Conservation (phyloP, 2,888 invertebrate species). For the Leucoma salicis region DNA sequence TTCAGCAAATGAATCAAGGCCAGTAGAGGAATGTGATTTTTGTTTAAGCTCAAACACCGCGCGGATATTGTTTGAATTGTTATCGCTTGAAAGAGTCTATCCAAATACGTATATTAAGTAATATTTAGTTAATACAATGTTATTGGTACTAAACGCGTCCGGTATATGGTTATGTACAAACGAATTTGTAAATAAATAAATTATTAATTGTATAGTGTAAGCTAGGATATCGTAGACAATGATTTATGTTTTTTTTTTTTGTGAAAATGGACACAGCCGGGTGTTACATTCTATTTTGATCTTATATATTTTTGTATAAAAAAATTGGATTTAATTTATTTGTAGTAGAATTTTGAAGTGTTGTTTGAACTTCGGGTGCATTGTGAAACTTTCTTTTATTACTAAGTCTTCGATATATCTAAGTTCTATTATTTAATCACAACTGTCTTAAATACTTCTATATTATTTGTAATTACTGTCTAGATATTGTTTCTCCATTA, state of each 20-base stretch:
- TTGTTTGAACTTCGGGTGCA: slow-evolving; percentile 73
- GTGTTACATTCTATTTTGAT: slow-evolving; percentile 59
- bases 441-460: slow-evolving; percentile 33
- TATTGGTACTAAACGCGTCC: slow-evolving; percentile 59
- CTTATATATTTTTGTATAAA: slow-evolving; percentile 46
- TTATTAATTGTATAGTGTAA: slow-evolving; percentile 46
- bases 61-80: slow-evolving; percentile 64
- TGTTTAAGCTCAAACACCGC: slow-evolving; percentile 60
- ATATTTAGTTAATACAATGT: slow-evolving; percentile 56
- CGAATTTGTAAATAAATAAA: slow-evolving; percentile 67
- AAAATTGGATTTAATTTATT: slow-evolving; percentile 74
- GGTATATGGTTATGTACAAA: slow-evolving; percentile 75
- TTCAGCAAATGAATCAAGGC: slow-evolving; percentile 64
- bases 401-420: slow-evolving; percentile 38
- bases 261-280: slow-evolving; percentile 54
- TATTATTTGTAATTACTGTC: slow-evolving; percentile 21
- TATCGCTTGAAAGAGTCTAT: slow-evolving; percentile 80
- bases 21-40: slow-evolving; percentile 77
- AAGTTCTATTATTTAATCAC: slow-evolving; percentile 40
- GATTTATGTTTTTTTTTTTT: slow-evolving; percentile 39
- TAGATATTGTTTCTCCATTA: no score
- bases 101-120: slow-evolving; percentile 79
- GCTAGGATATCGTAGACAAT: slow-evolving; percentile 60
- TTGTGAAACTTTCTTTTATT: slow-evolving; percentile 42
- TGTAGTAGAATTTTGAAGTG: slow-evolving; percentile 71